These are phyloP conservation scores for Formica selysi DNA, from an alignment of 1,140 invertebrate genomes.

Conservation along the genomic window DNA sequence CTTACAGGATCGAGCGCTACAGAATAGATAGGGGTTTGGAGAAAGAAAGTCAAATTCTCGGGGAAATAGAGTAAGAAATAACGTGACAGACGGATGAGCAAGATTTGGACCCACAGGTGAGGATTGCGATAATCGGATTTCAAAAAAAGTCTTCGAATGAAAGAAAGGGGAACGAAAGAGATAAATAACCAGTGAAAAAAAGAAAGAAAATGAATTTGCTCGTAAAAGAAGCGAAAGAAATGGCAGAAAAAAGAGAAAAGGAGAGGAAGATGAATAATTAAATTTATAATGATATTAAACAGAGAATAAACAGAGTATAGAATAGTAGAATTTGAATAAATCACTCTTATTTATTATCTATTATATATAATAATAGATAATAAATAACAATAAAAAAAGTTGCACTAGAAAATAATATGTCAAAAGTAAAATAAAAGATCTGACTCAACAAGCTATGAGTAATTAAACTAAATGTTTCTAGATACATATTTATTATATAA, in stretches of 20 bases:
- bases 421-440: not conserved
- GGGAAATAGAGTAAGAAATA: slow-evolving; percentile 41
- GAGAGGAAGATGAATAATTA: not conserved
- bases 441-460: not conserved
- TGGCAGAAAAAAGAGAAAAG: not conserved
- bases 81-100: slow-evolving; percentile 25
- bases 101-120: slow-evolving; percentile 14
- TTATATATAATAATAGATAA: not conserved
- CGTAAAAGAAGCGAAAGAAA: not conserved
- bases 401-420: not conserved
- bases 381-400: not conserved
- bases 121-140: slow-evolving; percentile 41
- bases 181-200: not conserved
- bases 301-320: too few relatives aligned
- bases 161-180: not conserved
- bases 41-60: slow-evolving; percentile 51
- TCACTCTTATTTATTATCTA: not conserved
- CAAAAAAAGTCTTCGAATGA: slow-evolving; percentile 17
- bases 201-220: not conserved
- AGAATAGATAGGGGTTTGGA: slow-evolving; percentile 39
- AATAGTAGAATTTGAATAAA: not conserved
- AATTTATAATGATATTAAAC: not conserved
- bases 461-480: slow-evolving; percentile 26
- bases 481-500: not conserved
- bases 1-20: slow-evolving; percentile 39